Evolutionary conservation across 2,113 vertebrate species (phyloP).

Genomic region (Excalfactoria chinensis): DNA sequence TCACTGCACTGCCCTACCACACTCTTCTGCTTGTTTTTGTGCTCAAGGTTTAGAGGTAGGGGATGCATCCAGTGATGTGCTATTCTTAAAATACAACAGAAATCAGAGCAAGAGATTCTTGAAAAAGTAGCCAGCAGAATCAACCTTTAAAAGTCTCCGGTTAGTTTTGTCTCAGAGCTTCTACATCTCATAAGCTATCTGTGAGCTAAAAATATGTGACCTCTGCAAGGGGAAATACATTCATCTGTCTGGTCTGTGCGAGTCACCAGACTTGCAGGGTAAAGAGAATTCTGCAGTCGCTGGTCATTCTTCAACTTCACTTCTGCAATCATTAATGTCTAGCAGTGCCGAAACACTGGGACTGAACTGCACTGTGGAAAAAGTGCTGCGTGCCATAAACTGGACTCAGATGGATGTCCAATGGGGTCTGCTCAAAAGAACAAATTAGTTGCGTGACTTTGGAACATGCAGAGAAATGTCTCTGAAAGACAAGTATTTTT

Average conservation of each 20-base stretch:
- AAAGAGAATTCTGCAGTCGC: neutral
- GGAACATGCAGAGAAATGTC: neutral
- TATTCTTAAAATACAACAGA: neutral
- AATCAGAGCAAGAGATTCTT: neutral
- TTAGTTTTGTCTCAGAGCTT: neutral
- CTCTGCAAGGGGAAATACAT: constrained; percentile 32
- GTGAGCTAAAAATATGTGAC: constrained; percentile 38
- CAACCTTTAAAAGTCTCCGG: neutral
- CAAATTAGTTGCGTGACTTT: fast-evolving
- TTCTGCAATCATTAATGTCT: constrained; percentile 43
- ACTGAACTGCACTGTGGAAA: neutral
- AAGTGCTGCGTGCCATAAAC: neutral
- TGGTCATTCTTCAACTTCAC: constrained; percentile 44
- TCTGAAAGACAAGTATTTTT: neutral
- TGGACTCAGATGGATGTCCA: neutral
- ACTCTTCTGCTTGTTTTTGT: neutral
- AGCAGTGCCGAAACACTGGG: constrained; percentile 32
- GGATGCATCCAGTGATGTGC: neutral
- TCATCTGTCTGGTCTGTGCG: constrained; percentile 32
- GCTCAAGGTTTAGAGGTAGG: neutral
- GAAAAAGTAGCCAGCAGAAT: neutral
- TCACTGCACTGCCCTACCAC: neutral
- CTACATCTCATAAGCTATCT: neutral
- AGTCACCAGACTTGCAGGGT: constrained; percentile 15
- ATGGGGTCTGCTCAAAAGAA: neutral